Base-by-base conservation (phyloP, 2,888 invertebrate genomes). In the Eustalomyia histrio region DNA sequence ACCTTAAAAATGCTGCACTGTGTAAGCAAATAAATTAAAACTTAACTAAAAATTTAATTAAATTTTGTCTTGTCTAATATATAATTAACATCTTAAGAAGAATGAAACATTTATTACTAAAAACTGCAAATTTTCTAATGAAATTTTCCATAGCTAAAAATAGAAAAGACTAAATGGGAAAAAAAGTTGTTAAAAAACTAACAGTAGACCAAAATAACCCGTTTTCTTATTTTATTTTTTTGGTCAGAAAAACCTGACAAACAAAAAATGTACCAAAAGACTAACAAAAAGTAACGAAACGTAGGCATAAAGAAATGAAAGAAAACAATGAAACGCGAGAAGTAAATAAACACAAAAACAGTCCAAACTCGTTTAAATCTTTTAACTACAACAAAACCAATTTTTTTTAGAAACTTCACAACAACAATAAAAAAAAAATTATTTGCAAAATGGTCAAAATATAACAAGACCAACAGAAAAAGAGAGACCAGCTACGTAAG, bases 121-220 rank as follows among this genome's bases (percentile, higher is more conserved):
- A 79, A 68, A 39, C 64, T 57, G n/a, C 68, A 76, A 82, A 68
- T 79, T 79, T 76, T 76, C 73, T 76, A 76, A 81, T 81, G 65
- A 81, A 76, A 74, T 65, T 65, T 74, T 74, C 64, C 73, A 73
- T 69, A 21, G 68, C 76, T 76, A 76, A 68, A 80, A 76, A 76
- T 80, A 80, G 72, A 39, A 61, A 75, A 61, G 71, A 72, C 16
- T 17, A 60, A n/a, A 67, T 24, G 12, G 47, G 12, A 60, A 78
- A 67, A 33, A 53, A 43, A 69, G 24, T 5, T 24, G 17, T 33
- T 47, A 39, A 74, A 71, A 71, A 75, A 33, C 55, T 52, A 63
- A 73, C 74, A 81, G 81, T 81, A 72, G 81, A 81, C 78, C 81
- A 78, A 78, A 81, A 81, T 72, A 81, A 81, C 81, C 81, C 76